phyloP scores from a whole-genome alignment of 2,888 invertebrate species.

The Macrosoma leucophasiata region DNA sequence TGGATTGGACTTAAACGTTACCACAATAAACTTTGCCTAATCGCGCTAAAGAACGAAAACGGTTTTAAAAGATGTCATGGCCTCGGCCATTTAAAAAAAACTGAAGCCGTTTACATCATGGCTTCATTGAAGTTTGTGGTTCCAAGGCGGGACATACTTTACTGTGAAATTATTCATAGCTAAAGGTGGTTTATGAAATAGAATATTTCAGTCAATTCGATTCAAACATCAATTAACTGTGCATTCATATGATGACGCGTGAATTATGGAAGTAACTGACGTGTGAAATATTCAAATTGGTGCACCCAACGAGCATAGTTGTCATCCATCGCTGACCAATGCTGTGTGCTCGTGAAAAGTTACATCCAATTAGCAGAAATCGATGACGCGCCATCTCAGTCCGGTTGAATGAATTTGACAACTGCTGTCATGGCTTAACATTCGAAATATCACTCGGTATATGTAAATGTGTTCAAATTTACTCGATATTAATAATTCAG shows the following conservation, averaged over 20 bases:
- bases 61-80: too few species aligned
- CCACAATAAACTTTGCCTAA: too few species aligned
- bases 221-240: slow-evolving; percentile 33
- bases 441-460: slow-evolving; percentile 27
- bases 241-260: slow-evolving; percentile 40
- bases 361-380: slow-evolving; percentile 63
- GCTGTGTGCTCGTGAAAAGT: slow-evolving; percentile 51
- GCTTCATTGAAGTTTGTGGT: too few species aligned
- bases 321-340: slow-evolving; percentile 32
- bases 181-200: too few species aligned
- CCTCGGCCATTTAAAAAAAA: too few species aligned
- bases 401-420: slow-evolving; percentile 53
- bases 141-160: too few species aligned
- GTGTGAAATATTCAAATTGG: slow-evolving; percentile 10
- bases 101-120: too few species aligned
- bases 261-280: slow-evolving; percentile 32
- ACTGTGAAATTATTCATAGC: too few species aligned
- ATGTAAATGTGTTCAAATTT: too few species aligned
- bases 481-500: too few species aligned
- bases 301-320: slow-evolving; percentile 3
- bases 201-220: slow-evolving; percentile 20
- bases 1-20: too few species aligned
- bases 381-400: slow-evolving; percentile 53
- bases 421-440: slow-evolving; percentile 42
- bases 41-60: too few species aligned